Conservation (phyloP, 2,113 vertebrate species). For the Silurus asotus region DNA sequence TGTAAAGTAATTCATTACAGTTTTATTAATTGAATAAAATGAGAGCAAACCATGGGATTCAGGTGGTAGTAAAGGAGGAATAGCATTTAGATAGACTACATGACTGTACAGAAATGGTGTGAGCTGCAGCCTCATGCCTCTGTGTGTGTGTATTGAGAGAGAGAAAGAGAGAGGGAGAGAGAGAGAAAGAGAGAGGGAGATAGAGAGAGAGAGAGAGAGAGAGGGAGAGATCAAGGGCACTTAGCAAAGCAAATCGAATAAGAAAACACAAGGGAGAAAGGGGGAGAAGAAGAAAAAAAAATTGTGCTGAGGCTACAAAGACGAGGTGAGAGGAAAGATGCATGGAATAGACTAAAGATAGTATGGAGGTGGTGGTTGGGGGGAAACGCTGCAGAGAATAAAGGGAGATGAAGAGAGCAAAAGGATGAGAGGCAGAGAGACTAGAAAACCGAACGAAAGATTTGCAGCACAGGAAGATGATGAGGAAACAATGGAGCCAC, state of each 20-base stretch:
- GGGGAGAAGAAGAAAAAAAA: background rate
- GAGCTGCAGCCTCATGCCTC: background rate
- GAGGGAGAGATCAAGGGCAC: background rate
- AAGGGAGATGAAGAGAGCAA: background rate
- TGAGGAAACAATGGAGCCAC: background rate
- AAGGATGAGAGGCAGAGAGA: background rate
- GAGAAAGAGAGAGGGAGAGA: background rate
- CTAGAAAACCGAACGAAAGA: background rate
- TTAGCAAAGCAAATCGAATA: constrained; percentile 22
- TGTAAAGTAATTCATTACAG: background rate
- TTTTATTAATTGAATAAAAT: background rate
- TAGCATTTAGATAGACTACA: background rate
- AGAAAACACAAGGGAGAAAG: constrained; percentile 28
- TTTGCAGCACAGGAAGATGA: background rate
- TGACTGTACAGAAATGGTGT: background rate
- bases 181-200: background rate
- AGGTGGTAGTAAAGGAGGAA: background rate
- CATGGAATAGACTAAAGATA: constrained; percentile 40
- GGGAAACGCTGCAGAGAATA: background rate
- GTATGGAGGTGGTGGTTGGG: constrained; percentile 3
- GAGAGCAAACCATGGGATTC: background rate
- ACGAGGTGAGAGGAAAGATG: constrained; percentile 37
- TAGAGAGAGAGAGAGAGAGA: constrained; percentile 1
- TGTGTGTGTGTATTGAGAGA: background rate
- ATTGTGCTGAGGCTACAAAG: constrained; percentile 17